Base-by-base conservation (phyloP, 2,797 vertebrate genomes). In the Crypturellus tataupa region DNA sequence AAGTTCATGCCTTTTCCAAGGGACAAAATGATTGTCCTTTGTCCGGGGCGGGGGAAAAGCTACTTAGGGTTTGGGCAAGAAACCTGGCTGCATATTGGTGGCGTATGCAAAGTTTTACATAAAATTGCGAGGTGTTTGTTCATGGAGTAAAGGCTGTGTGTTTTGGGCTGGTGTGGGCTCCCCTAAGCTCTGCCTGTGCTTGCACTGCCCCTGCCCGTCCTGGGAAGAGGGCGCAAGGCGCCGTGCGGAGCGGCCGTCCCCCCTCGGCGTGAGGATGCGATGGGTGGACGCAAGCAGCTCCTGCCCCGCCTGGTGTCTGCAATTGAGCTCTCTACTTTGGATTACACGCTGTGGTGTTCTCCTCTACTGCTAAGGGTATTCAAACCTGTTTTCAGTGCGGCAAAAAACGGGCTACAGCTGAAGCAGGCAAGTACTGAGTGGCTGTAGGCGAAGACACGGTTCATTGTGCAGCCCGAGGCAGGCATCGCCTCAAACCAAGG, bases 291-390 rank as follows among this genome's bases (percentile, higher is more conserved):
- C 17, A 49, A 51, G 40, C 42, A 82, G 56, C 80, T 68, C 72
- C 85, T 21, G 91, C 51, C 58, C 78, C 58, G 46, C 70, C 68
- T 64, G 44, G 29, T 35, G 47, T 82, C 83, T 77, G 89, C 76
- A 87, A n/a, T 40, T 71, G 85, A 94, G 39, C 31, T 44, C 80
- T 87, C 47, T 78, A 58, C 60, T 84, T 90, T 87, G 51, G 64
- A 92, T 71, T 31, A 1, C 4, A 71, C 40, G 55, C 71, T 60
- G 59, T 85, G 4, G 40, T 73, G 6, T 64, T 89, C 12, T 39
- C 29, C 39, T 90, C 72, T 40, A 42, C 27, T 5, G 1, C 77
- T 86, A 80, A 85, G 8, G 49, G 42, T 71, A 24, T 69, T 62
- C 39, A 35, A 12, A 25, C 93, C 70, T 49, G 13, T 87, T 95